A percentile compares a stretch with the other conserved stretches of the same genome.
These are phyloP conservation scores for Alligator mississippiensis DNA, from an alignment of 2,113 vertebrate species.

Conservation along the genomic window DNA sequence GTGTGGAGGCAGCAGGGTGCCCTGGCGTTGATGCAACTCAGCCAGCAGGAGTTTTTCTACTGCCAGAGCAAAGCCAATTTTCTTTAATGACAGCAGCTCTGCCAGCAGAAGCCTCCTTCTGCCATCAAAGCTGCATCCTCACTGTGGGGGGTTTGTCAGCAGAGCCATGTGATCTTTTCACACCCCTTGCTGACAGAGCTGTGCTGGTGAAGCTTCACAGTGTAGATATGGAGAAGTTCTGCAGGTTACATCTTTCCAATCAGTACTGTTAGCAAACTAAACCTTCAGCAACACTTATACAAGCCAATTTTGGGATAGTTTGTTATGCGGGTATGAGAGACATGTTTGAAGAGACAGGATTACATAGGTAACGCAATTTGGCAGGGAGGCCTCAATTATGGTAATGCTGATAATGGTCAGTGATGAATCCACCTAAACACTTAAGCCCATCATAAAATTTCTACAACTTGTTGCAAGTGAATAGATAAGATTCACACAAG, in stretches of 20 bases:
- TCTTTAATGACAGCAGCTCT: too few species aligned
- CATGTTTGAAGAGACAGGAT: not conserved
- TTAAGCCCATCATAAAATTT: not conserved
- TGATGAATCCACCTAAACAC: not conserved
- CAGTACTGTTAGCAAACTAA: not conserved
- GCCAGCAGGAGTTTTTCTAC: too few species aligned
- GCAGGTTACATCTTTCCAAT: not conserved
- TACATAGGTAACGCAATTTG: not conserved
- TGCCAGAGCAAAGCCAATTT: too few species aligned
- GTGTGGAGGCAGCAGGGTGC: too few species aligned
- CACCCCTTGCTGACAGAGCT: not conserved
- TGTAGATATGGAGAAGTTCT: not conserved
- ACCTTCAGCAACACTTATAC: not conserved
- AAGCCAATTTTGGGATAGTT: not conserved
- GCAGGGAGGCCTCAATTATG: not conserved
- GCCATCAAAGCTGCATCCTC: too few species aligned
- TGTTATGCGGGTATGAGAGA: accelerated
- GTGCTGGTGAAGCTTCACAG: not conserved
- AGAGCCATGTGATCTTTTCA: not conserved
- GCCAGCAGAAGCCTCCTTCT: too few species aligned
- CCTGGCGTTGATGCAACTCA: too few species aligned
- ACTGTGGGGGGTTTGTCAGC: too few species aligned
- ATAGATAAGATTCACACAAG: not conserved
- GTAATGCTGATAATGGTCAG: not conserved
- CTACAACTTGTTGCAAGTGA: not conserved